Evolutionary conservation across 2,797 vertebrate genomes (phyloP).

Genomic region (Lagocephalus sceleratus): DNA sequence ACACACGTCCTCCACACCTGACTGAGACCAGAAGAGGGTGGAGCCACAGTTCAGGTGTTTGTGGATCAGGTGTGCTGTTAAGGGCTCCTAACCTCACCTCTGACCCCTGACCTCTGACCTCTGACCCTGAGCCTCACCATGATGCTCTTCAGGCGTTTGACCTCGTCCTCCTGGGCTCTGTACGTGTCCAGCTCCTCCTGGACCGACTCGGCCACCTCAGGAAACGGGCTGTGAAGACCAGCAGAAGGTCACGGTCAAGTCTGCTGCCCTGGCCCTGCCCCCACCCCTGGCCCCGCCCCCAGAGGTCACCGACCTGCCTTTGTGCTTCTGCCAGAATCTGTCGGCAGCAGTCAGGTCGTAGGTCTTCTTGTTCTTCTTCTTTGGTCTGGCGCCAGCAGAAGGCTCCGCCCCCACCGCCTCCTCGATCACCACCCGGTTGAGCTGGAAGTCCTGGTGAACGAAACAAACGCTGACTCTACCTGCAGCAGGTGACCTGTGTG

Average conservation of each 20-base stretch:
- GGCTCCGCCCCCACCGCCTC: slow-evolving; percentile 84
- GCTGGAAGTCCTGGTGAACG: slow-evolving; percentile 85
- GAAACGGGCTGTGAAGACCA: slow-evolving; percentile 83
- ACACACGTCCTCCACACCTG: too few species aligned
- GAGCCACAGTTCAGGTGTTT: too few species aligned
- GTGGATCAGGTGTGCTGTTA: background rate
- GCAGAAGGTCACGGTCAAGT: too few species aligned
- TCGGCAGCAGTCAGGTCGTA: slow-evolving; percentile 93
- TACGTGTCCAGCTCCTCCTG: slow-evolving; percentile 94
- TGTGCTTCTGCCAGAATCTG: slow-evolving; percentile 97
- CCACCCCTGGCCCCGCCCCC: too few species aligned
- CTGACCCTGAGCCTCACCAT: slow-evolving; percentile 82
- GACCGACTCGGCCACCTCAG: slow-evolving; percentile 95
- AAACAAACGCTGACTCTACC: background rate
- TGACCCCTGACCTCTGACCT: background rate
- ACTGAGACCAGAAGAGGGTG: too few species aligned
- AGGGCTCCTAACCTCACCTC: background rate
- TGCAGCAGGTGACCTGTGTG: background rate
- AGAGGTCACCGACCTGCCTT: slow-evolving; percentile 93
- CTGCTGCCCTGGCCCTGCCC: too few species aligned
- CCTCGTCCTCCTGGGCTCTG: slow-evolving; percentile 96
- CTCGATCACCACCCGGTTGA: slow-evolving; percentile 92
- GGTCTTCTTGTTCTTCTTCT: slow-evolving; percentile 92
- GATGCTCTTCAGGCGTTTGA: slow-evolving; percentile 95
- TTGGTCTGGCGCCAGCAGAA: slow-evolving; percentile 91